A percentile compares a stretch with the other conserved stretches of the same genome.
Conservation (phyloP, 2,797 vertebrate genomes). For the Xenentodon cancila region DNA sequence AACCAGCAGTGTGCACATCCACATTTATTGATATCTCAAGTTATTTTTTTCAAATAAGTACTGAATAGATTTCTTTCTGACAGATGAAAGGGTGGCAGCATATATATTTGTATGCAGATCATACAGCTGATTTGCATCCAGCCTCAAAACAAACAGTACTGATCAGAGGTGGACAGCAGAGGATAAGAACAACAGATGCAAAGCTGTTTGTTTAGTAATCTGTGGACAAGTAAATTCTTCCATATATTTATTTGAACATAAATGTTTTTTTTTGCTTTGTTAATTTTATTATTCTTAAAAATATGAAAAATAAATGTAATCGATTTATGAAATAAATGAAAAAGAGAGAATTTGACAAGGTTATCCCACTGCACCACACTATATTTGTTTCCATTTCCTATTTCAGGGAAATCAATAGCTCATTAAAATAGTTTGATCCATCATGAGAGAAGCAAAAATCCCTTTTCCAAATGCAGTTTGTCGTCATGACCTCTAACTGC, state of each 20-base stretch:
- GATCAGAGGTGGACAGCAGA: too few relatives aligned
- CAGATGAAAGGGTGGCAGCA: neutral
- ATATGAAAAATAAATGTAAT: too few relatives aligned
- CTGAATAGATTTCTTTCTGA: neutral
- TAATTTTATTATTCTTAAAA: neutral
- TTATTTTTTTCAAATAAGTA: conserved; percentile 27
- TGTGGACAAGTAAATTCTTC: too few relatives aligned
- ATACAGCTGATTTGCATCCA: neutral
- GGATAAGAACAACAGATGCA: too few relatives aligned
- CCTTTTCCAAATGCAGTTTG: conserved; percentile 30
- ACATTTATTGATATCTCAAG: conserved; percentile 40
- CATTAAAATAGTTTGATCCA: conserved; percentile 52
- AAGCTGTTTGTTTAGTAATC: too few relatives aligned
- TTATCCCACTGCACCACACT: conserved; percentile 30
- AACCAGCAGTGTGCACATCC: conserved; percentile 31
- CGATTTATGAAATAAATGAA: neutral
- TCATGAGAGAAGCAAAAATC: conserved; percentile 19
- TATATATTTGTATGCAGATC: neutral
- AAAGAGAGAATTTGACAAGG: neutral
- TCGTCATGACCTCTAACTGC: conserved; percentile 3
- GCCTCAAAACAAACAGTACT: neutral
- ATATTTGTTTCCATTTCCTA: conserved; percentile 9
- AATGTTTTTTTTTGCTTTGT: neutral
- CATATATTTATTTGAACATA: too few relatives aligned
- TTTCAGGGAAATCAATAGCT: conserved; percentile 65